Evolutionary conservation across 2,888 invertebrate species (phyloP).

Genomic region (Diloba caeruleocephala): DNA sequence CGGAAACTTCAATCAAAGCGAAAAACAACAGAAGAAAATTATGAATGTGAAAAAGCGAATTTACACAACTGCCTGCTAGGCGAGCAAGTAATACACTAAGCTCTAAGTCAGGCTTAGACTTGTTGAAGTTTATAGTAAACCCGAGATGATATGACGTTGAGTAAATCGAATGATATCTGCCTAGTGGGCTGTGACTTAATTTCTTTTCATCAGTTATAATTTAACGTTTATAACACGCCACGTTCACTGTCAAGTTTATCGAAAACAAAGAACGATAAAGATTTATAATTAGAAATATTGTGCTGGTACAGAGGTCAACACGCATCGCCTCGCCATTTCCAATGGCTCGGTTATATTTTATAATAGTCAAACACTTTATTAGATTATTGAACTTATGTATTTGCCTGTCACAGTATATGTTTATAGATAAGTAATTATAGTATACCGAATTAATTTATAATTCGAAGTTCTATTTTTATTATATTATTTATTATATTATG

Average conservation of each 20-base stretch:
- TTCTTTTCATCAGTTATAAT: conserved; percentile 1
- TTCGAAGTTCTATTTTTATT: conserved; percentile 6
- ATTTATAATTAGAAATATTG: conserved; percentile 80
- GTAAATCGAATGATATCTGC: background rate
- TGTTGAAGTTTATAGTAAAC: too few species aligned
- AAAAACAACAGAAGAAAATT: background rate
- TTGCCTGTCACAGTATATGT: conserved; percentile 29
- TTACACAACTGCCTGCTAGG: conserved; percentile 29
- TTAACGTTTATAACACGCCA: conserved; percentile 13
- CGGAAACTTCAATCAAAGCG: background rate
- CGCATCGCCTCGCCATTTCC: conserved; percentile 67
- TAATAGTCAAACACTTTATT: conserved; percentile 63
- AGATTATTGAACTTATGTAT: conserved; percentile 72
- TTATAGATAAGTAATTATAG: conserved; percentile 1
- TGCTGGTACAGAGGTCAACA: conserved; percentile 74
- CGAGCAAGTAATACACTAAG: conserved; percentile 16
- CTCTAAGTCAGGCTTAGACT: conserved; percentile 8
- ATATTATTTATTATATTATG: background rate
- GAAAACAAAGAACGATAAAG: conserved; percentile 55
- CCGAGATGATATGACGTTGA: too few species aligned
- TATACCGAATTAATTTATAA: conserved; percentile 19
- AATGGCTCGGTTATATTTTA: conserved; percentile 70
- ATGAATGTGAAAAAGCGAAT: conserved; percentile 3
- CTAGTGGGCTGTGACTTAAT: background rate
- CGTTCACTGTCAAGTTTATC: conserved; percentile 57